phyloP scores from a whole-genome alignment of 2,888 invertebrate genomes.

The Abscondita cerata region DNA sequence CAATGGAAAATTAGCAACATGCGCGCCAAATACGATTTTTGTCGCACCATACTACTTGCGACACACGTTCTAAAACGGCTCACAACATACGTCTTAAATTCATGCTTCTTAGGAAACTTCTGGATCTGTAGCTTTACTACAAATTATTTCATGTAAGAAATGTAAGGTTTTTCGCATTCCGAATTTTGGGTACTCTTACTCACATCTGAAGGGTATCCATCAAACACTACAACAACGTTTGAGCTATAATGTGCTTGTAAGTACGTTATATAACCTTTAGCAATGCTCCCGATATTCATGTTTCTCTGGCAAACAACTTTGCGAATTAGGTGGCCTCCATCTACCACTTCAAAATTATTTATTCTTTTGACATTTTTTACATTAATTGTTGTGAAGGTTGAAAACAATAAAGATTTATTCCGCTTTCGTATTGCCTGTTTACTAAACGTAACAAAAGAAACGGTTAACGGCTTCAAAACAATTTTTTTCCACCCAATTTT shows the following conservation, averaged over 20 bases:
- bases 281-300: not conserved
- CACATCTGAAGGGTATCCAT: conserved; percentile 2
- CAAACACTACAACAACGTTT: conserved; percentile 2
- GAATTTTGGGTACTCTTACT: not conserved
- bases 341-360: not conserved
- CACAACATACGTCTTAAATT: too few relatives aligned
- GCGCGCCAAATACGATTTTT: too few relatives aligned
- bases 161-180: not conserved
- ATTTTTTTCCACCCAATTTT: not conserved
- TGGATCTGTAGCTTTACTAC: not conserved
- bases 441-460: not conserved
- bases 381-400: not conserved
- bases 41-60: too few relatives aligned
- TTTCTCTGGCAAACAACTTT: conserved; percentile 1
- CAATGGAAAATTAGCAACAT: too few relatives aligned
- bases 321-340: not conserved
- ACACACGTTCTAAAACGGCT: too few relatives aligned
- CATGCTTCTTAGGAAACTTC: not conserved
- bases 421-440: conserved; percentile 1
- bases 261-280: not conserved
- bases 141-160: not conserved
- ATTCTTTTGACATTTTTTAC: not conserved
- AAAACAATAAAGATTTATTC: not conserved
- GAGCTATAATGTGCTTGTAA: not conserved
- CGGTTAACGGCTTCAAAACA: not conserved